Base-by-base conservation (phyloP, 2,797 vertebrate species). In the Loris lydekkerianus region DNA sequence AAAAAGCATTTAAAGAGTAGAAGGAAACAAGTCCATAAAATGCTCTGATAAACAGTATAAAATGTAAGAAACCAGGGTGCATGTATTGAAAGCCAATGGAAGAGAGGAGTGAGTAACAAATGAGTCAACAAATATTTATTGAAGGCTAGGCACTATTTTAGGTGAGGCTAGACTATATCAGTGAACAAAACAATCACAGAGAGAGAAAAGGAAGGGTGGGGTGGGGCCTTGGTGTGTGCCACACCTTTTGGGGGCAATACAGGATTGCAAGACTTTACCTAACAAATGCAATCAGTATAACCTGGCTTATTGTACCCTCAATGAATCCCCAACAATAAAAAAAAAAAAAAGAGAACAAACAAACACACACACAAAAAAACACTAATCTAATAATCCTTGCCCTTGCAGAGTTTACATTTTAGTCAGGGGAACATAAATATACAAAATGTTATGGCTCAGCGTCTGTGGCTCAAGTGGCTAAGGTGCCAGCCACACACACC, bases 11-110 rank as follows among this genome's bases (percentile, higher is more conserved):
- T 70, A 86, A 86, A 63, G n/a, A 61, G 20, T 10, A 86, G 56
- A 78, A 77, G 87, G 27, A 94, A 90, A 76, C 11, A 82, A 82
- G 17, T 18, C n/a, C 78, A 18, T 83, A 58, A 92, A 75, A 53
- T 10, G n/a, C 20, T 14, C 37, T 43, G 70, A 92, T n/a, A 95
- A 49, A 49, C 46, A 49, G 46, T 49, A 49, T 13, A 14, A 91
- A 91, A 82, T 7, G 18, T 10, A 82, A 67, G n/a, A 10, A 87
- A 58, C 25, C 60, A n/a, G 49, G 37, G 25, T 63, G n/a, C 27
- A 25, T 37, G n/a, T 53, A 61, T 14, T n/a, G 43, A 46, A 69
- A 81, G 58, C n/a, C 76, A 67, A 25, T 18, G 72, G 58, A 69
- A 67, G 61, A 81, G 60, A 60, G 21, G 18, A 75, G 3, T 25